Evolutionary conservation across 2,797 vertebrate species (phyloP), one percentile per base, ranked within the genome.

Genomic region (Syngnathus rostellatus): DNA sequence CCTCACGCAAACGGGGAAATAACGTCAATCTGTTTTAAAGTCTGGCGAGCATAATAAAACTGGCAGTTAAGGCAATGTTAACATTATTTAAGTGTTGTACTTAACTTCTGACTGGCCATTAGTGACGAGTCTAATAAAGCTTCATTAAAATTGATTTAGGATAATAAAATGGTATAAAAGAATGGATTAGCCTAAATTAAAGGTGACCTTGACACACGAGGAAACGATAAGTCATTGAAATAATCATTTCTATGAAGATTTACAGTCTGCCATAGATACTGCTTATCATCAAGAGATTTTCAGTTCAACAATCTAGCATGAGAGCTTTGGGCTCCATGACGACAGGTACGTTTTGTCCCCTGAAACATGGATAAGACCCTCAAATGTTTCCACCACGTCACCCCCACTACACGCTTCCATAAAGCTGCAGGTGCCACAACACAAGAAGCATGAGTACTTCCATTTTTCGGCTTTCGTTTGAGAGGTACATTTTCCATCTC

Each of bases 401-500:
- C 64, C 68, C 66, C 31, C 62, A 64, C 43, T 8, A 43, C 57
- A 73, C 65, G 53, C 68, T 79, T 63, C 63, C 62, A 70, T 72
- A 59, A 79, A 82, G 73, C 48, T 45, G 21, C 69, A 80, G 77
- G 75, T 75, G 77, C 71, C 71, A 73, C 68, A 76, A 80, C 73
- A 71, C 3, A 10, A 59, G 50, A 63, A 69, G 51, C 40, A 48
- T 66, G 48, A 66, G 64, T 69, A 39, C 70, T 59, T 64, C 39
- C 59, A 68, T 65, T 72, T 73, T 78, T 70, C 58, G 69, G 63
- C 23, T 59, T 62, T 59, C 66, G 68, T 75, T 31, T 53, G 4
- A 67, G 50, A 40, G 58, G 59, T 71, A 60, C 53, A 59, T 69
- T 83, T 85, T 87, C 81, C 86, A 84, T 85, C 77, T 11, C 68